Base-by-base conservation (phyloP, 2,113 vertebrate genomes). In the Hystrix brachyura region DNA sequence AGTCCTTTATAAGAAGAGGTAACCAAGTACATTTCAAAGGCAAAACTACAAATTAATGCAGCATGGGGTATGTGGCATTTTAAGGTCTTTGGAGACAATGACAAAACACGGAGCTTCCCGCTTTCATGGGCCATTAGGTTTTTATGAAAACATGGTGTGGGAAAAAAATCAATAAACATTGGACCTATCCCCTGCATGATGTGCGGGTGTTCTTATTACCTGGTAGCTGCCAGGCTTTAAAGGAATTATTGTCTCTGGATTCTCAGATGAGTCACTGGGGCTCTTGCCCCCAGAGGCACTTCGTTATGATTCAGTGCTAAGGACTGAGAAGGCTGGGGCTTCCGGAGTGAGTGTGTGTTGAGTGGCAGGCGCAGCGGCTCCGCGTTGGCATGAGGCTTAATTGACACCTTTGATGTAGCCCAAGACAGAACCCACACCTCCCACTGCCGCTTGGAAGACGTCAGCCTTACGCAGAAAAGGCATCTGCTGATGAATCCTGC, bases 371-470 rank as follows among this genome's bases (percentile, higher is more conserved):
- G 98, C 23, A 0, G 97, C 96, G 98, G 97, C 98, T 98, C 97
- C 90, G 97, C 92, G 95, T 97, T 97, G 97, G 97, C 98, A 96
- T 97, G 98, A 96, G 98, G 98, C 98, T 99, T 98, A 98, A 98
- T 98, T 98, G 98, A 99, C 98, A 99, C 98, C 98, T 99, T 99
- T 99, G 98, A 99, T 99, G 98, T 98, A 98, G 99, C 98, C 98
- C 98, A 98, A 99, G 98, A 99, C 98, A 98, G 98, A 98, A 97
- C 98, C 99, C 98, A 98, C 98, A 98, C 99, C 99, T 99, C 98
- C 99, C 98, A 98, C 99, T 98, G 98, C 98, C 98, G 98, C 98
- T 98, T 94, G 78, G 98, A 97, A 99, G 98, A 99, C 99, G 99
- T 99, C 99, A 99, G 98, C 97, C 97, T 98, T 99, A 99, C 99